Percentiles rank a stretch among this genome's conserved stretches.
These are phyloP conservation scores for Phoebastria nigripes DNA, from an alignment of 2,797 vertebrate genomes.

Conservation along the genomic window DNA sequence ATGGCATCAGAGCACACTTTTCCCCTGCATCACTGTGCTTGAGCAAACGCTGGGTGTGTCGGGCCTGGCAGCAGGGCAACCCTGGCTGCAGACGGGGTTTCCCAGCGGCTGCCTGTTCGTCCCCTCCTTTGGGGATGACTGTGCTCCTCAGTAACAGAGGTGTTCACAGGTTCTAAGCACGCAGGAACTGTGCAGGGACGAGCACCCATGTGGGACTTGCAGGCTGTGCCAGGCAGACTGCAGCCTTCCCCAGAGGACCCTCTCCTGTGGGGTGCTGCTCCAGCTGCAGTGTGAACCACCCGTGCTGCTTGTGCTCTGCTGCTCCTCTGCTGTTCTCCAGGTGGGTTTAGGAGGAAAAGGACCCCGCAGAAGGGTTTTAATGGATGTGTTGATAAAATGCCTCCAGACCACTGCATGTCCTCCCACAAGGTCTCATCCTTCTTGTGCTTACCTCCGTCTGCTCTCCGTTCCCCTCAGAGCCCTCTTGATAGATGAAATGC, in stretches of 20 bases:
- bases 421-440: background rate
- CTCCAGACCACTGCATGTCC: accelerated
- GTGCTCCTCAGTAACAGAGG: background rate
- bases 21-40: accelerated
- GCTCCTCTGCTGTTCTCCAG: background rate
- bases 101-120: background rate
- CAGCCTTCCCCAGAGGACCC: accelerated
- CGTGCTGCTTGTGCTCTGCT: background rate
- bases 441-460: accelerated
- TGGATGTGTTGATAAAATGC: background rate
- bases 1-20: accelerated
- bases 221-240: background rate
- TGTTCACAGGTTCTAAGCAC: accelerated
- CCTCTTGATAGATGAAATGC: background rate
- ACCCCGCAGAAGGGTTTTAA: background rate
- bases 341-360: background rate
- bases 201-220: accelerated
- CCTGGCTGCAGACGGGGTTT: accelerated
- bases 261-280: background rate
- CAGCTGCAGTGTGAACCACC: background rate
- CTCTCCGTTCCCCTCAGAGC: background rate
- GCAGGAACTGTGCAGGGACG: accelerated
- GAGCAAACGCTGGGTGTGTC: accelerated
- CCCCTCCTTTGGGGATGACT: background rate
- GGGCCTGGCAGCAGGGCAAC: background rate